Conservation (phyloP, 1,140 invertebrate genomes). For the Lanistes nyassanus region DNA sequence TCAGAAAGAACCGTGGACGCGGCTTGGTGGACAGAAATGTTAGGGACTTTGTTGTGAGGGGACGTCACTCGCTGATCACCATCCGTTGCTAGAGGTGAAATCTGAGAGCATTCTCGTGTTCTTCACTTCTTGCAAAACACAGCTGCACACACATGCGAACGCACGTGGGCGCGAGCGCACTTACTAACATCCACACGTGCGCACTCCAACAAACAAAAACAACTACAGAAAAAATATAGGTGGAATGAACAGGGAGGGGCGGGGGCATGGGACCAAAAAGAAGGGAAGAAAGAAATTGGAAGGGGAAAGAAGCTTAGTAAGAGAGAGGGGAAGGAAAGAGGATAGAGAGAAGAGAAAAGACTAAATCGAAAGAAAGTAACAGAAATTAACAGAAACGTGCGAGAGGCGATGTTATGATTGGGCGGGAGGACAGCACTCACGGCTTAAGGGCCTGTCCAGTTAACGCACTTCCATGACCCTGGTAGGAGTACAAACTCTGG, state of each 20-base stretch:
- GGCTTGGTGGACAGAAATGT: too few species aligned
- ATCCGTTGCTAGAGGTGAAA: too few species aligned
- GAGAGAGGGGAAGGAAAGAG: background rate
- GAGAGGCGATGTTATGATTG: too few species aligned
- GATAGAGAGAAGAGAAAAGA: background rate
- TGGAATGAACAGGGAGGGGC: background rate
- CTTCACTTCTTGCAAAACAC: background rate
- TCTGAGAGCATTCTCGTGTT: conserved; percentile 13
- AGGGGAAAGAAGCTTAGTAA: background rate
- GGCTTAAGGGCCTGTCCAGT: too few species aligned
- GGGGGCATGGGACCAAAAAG: too few species aligned
- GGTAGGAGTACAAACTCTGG: too few species aligned
- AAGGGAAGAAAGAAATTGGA: background rate
- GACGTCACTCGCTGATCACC: too few species aligned
- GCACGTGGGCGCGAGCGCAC: background rate
- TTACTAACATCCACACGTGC: background rate
- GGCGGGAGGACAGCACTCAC: too few species aligned
- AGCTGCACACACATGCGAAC: background rate
- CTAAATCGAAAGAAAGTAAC: background rate
- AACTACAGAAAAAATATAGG: background rate
- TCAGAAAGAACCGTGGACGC: too few species aligned
- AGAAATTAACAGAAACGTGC: too few species aligned
- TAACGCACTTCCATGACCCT: too few species aligned
- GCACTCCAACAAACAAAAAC: background rate
- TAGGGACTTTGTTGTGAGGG: too few species aligned